These are phyloP conservation scores for Desmophyllum pertusum DNA, from an alignment of 92 coral and sea anemone genomes.

Conservation along the genomic window DNA sequence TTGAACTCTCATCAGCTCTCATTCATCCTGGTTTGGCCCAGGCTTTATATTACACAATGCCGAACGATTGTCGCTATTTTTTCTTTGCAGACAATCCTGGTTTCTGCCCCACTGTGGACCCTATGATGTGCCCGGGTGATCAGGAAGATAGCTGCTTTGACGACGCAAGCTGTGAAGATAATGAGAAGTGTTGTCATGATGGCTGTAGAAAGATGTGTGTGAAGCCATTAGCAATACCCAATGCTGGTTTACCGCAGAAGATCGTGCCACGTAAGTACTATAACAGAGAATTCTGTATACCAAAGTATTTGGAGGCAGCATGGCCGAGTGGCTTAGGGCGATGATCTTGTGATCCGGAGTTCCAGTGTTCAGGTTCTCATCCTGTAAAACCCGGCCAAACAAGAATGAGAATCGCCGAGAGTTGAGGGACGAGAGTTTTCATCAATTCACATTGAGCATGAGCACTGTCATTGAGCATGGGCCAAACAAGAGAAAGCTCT, in stretches of 20 bases:
- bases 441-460: no score
- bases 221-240: constrained; percentile 13
- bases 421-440: no score
- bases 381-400: no score
- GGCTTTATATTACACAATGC: neutral
- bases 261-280: constrained; percentile 7
- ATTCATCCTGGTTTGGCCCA: no score
- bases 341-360: no score
- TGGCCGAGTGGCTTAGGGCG: no score
- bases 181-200: constrained; percentile 41
- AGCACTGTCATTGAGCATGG: no score
- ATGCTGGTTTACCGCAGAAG: neutral
- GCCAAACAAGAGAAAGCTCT: no score
- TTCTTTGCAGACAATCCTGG: constrained; percentile 29
- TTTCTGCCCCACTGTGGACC: constrained; percentile 39
- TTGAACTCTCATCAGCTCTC: no score
- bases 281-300: neutral
- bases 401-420: no score
- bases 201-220: constrained; percentile 34
- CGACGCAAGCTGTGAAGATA: constrained; percentile 21
- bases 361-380: no score
- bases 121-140: constrained; percentile 1
- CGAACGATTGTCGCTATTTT: neutral
- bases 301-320: no score
- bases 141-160: constrained; percentile 27